Base-by-base conservation (phyloP, 2,797 vertebrate genomes). In the Thaleichthys pacificus region DNA sequence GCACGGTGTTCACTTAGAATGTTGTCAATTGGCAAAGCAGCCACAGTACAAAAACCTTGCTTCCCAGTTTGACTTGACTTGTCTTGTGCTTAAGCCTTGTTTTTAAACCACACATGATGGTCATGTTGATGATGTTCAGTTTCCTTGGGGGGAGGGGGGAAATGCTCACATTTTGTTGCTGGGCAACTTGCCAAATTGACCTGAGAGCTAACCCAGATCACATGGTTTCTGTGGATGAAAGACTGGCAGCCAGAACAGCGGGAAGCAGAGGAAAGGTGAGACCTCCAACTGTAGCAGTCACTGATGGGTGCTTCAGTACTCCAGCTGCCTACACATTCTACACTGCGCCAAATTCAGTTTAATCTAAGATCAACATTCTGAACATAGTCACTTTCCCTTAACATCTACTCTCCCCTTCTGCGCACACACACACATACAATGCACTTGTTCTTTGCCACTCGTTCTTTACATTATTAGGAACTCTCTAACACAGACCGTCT, bases 211-310 rank as follows among this genome's bases (percentile, higher is more conserved):
- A 12, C 68, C 58, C 49, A 66, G n/a, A n/a, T 38, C 35, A 54
- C 14, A 35, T 15, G 28, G 19, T 54, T 9, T 42, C 64, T 74
- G 70, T 15, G 1, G 4, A 87, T 84, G 32, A 80, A 81, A 80
- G 22, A 47, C 2, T 21, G 0, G 19, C 22, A 68, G 35, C 26
- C 21, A 26, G 57, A 28, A 28, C 24, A 42, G 26, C 32, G 11
- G 15, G 15, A 28, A 28, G 61, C 66, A 51, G 60, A 24, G 49
- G 49, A 57, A 67, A 71, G 69, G 66, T 74, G 61, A 69, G 64
- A 47, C 42, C 65, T 24, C 14, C 15, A 66, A 22, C 65, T 66
- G 15, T 49, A 42, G 24, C 19, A 12, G 21, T 22, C 12, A 19
- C 49, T 24, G 15, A 21, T 15, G 17, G 19, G 26, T 47, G 14